A percentile compares a stretch with the other conserved stretches of the same genome.
Conservation (phyloP, 35 echinoderm and acorn worm genomes). For the Eucidaris tribuloides region DNA sequence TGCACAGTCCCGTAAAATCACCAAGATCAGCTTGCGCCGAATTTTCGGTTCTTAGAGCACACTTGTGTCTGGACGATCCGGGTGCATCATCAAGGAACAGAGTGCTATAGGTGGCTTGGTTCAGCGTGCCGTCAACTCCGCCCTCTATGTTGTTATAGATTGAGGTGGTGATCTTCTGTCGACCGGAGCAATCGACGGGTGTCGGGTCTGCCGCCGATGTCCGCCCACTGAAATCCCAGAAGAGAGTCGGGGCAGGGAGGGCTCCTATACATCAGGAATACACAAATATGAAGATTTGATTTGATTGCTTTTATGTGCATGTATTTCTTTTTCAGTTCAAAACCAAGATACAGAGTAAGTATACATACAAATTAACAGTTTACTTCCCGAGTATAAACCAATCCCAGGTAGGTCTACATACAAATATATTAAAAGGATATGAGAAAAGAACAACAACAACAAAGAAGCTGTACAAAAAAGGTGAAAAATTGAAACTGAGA, state of each 20-base stretch:
- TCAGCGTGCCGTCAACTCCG: not conserved
- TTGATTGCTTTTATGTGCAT: too few species aligned
- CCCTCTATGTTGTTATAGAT: not conserved
- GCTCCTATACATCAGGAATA: too few species aligned
- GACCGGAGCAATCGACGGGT: not conserved
- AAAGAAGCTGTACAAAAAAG: too few species aligned
- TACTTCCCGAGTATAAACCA: too few species aligned
- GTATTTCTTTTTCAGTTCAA: too few species aligned
- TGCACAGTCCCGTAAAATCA: not conserved
- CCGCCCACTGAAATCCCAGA: not conserved
- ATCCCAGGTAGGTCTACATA: too few species aligned
- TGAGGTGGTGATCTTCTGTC: slow-evolving; percentile 3
- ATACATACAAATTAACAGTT: too few species aligned
- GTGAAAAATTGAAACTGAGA: too few species aligned
- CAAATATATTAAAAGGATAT: too few species aligned
- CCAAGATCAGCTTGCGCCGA: not conserved
- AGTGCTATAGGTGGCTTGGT: not conserved
- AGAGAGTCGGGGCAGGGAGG: not conserved
- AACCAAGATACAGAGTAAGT: too few species aligned
- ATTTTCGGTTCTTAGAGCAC: not conserved
- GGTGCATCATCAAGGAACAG: not conserved
- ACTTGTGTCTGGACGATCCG: not conserved
- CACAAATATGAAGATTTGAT: too few species aligned
- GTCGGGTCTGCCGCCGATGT: not conserved
- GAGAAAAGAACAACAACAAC: too few species aligned